Evolutionary conservation across 2,797 vertebrate species (phyloP).

Genomic region (Chaetophractus vellerosus): DNA sequence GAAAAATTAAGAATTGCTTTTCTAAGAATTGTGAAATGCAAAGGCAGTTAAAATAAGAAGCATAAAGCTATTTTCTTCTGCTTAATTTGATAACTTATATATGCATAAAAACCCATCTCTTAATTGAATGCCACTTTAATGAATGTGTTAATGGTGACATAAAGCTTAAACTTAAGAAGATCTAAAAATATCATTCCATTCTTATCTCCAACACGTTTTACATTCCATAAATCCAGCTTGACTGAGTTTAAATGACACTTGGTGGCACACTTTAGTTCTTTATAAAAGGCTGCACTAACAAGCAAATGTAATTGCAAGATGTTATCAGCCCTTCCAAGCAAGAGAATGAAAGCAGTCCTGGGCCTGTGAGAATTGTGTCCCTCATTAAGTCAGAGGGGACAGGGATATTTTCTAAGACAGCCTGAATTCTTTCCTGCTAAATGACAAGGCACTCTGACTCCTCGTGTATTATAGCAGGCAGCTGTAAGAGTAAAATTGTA

Average conservation of each 20-base stretch:
- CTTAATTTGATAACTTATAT: slow-evolving; percentile 71
- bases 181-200: slow-evolving; percentile 75
- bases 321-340: slow-evolving; percentile 78
- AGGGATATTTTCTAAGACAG: slow-evolving; percentile 63
- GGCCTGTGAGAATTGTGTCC: slow-evolving; percentile 57
- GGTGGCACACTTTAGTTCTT: slow-evolving; percentile 80
- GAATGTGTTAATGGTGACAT: slow-evolving; percentile 74
- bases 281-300: slow-evolving; percentile 82
- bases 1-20: slow-evolving; percentile 74
- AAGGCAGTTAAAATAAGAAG: slow-evolving; percentile 76
- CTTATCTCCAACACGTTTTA: slow-evolving; percentile 83
- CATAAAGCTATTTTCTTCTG: slow-evolving; percentile 74
- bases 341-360: slow-evolving; percentile 78
- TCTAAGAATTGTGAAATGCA: slow-evolving; percentile 61
- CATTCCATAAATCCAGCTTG: slow-evolving; percentile 85
- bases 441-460: slow-evolving; percentile 72
- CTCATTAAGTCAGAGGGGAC: slow-evolving; percentile 59
- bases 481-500: slow-evolving; percentile 81
- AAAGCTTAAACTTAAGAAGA: slow-evolving; percentile 83
- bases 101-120: slow-evolving; percentile 70
- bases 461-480: slow-evolving; percentile 80
- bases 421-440: slow-evolving; percentile 49
- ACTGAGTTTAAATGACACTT: slow-evolving; percentile 82
- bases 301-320: slow-evolving; percentile 82
- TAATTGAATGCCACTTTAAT: slow-evolving; percentile 78